Conservation (phyloP, 1,140 invertebrate genomes). For the Pseudomyrmex concolor region DNA sequence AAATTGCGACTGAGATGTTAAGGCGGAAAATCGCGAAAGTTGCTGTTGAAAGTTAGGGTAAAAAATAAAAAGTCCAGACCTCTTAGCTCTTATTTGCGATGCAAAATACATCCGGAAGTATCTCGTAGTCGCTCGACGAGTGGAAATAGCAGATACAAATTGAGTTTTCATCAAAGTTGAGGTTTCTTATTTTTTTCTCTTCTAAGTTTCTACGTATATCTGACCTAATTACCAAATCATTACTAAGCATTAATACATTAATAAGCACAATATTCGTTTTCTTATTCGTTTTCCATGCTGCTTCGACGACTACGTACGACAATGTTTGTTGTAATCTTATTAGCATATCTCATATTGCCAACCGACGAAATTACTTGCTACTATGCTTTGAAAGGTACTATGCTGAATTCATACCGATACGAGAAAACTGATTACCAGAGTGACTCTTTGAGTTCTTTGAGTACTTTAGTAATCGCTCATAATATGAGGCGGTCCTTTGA, state of each 20-base stretch:
- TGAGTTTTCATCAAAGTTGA: constrained; percentile 42
- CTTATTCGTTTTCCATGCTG: no score
- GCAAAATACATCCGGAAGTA: constrained; percentile 52
- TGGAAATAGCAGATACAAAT: constrained; percentile 56
- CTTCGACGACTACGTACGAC: no score
- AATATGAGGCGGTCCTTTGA: constrained; percentile 36
- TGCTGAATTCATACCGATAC: neutral
- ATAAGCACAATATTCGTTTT: neutral
- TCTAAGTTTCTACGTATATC: constrained; percentile 40
- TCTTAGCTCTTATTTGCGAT: constrained; percentile 52
- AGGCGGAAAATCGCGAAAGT: constrained; percentile 47
- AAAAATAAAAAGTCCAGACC: constrained; percentile 45
- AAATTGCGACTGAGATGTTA: constrained; percentile 31
- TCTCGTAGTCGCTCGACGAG: constrained; percentile 16
- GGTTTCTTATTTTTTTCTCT: constrained; percentile 28
- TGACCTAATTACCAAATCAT: constrained; percentile 27
- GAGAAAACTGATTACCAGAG: constrained; percentile 51
- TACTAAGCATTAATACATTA: no score
- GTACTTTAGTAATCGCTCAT: constrained; percentile 35
- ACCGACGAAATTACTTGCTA: constrained; percentile 31
- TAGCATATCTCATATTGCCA: constrained; percentile 1
- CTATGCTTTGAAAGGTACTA: neutral
- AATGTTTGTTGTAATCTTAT: neutral
- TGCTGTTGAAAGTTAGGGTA: constrained; percentile 14
- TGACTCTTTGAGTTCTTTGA: constrained; percentile 48